Percentiles rank a stretch among this genome's conserved stretches.
phyloP scores from a whole-genome alignment of 1,140 invertebrate genomes.

The Argopecten irradians region DNA sequence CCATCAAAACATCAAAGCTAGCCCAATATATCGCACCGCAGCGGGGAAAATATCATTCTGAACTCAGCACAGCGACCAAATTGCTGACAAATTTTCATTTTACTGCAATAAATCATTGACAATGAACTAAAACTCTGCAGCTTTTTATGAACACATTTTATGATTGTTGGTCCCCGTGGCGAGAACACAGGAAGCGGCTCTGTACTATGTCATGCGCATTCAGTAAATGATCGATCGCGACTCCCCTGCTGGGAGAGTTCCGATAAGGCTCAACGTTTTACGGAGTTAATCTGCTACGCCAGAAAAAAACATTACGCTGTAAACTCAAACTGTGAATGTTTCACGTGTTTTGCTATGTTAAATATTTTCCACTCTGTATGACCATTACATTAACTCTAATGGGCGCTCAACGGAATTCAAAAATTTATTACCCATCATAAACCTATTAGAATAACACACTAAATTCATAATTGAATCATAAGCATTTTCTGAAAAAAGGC shows the following conservation, averaged over 20 bases:
- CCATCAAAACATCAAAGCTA: slow-evolving; percentile 41
- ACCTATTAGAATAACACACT: slow-evolving; percentile 10
- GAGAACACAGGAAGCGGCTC: slow-evolving; percentile 48
- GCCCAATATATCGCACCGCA: slow-evolving; percentile 34
- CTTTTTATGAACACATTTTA: slow-evolving; percentile 54
- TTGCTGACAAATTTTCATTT: slow-evolving; percentile 59
- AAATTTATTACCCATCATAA: slow-evolving; percentile 19
- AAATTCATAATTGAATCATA: slow-evolving; percentile 11
- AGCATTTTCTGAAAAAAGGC: background rate
- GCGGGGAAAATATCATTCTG: slow-evolving; percentile 43
- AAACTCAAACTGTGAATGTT: slow-evolving; percentile 37
- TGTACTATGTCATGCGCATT: slow-evolving; percentile 54
- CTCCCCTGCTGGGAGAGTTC: slow-evolving; percentile 45
- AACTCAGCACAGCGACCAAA: slow-evolving; percentile 49
- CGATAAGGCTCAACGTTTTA: slow-evolving; percentile 48
- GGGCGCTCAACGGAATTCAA: background rate
- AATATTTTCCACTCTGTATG: slow-evolving; percentile 35
- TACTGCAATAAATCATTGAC: slow-evolving; percentile 54
- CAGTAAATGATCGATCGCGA: slow-evolving; percentile 52
- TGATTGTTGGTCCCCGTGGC: slow-evolving; percentile 45
- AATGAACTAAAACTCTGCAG: slow-evolving; percentile 47
- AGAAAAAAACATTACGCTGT: slow-evolving; percentile 40
- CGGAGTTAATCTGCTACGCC: slow-evolving; percentile 37
- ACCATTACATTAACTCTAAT: slow-evolving; percentile 30
- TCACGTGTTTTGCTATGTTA: slow-evolving; percentile 45